Evolutionary conservation across 2,797 vertebrate genomes (phyloP).

Genomic region (Neosilurus mollespiculum): DNA sequence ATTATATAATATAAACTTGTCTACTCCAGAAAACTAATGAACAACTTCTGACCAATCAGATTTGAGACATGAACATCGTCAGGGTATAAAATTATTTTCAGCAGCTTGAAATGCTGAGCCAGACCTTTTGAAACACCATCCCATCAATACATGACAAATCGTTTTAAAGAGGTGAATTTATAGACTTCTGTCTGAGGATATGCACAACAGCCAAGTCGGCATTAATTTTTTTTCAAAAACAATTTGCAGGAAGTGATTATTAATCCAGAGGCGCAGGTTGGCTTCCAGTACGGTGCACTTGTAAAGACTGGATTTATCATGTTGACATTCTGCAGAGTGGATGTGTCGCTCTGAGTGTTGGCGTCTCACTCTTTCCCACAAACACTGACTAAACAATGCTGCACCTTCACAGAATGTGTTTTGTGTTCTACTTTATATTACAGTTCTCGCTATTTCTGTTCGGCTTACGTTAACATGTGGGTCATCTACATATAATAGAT

Average conservation of each 20-base stretch:
- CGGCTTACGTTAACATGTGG: neutral
- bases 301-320: conserved; percentile 83
- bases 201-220: conserved; percentile 62
- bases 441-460: neutral
- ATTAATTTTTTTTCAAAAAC: conserved; percentile 78
- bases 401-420: neutral
- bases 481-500: neutral
- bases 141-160: conserved; percentile 70
- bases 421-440: neutral
- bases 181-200: conserved; percentile 69
- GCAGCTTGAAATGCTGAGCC: conserved; percentile 11
- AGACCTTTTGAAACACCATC: conserved; percentile 36
- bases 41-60: neutral
- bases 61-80: neutral
- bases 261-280: conserved; percentile 72
- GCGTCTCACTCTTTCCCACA: neutral
- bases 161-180: conserved; percentile 72
- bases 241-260: conserved; percentile 80
- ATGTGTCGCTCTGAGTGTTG: conserved; percentile 45
- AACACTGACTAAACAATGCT: neutral
- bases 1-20: neutral
- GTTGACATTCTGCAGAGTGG: conserved; percentile 76
- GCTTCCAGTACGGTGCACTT: conserved; percentile 69
- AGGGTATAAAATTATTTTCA: neutral
- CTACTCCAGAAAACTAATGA: neutral